These are phyloP conservation scores for Tricholauxania praeusta DNA, from an alignment of 2,888 invertebrate genomes.

Conservation along the genomic window DNA sequence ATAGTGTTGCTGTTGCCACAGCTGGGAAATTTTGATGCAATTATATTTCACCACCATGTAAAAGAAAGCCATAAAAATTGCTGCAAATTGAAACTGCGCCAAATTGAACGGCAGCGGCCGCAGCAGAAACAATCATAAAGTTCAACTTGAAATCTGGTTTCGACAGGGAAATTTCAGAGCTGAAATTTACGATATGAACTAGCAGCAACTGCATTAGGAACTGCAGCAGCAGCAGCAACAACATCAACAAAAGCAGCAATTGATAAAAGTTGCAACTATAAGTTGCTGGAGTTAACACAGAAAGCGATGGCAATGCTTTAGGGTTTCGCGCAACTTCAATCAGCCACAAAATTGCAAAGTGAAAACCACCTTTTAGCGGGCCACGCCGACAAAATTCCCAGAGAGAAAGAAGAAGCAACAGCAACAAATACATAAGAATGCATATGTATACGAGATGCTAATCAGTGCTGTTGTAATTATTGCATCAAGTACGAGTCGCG, in stretches of 20 bases:
- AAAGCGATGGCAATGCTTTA: background rate
- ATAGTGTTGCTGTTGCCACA: constrained; percentile 9
- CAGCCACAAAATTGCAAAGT: constrained; percentile 36
- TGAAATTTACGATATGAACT: constrained; percentile 14
- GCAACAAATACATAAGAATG: background rate
- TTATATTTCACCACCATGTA: background rate
- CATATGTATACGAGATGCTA: constrained; percentile 26
- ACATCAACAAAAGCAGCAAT: constrained; percentile 4
- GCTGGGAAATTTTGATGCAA: constrained; percentile 14
- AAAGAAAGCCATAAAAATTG: constrained; percentile 13
- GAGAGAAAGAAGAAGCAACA: constrained; percentile 1
- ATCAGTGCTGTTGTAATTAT: constrained; percentile 31
- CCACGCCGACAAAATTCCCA: constrained; percentile 3
- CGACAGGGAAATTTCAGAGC: background rate
- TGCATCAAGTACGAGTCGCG: background rate
- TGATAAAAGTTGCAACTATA: background rate
- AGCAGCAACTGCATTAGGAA: constrained; percentile 4
- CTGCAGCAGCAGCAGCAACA: background rate
- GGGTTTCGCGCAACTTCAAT: constrained; percentile 24
- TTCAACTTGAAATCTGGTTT: background rate
- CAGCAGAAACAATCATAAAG: background rate
- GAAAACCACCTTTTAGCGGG: constrained; percentile 33
- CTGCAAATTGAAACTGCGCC: constrained; percentile 30
- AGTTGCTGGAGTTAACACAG: background rate
- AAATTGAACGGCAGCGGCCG: constrained; percentile 2